Base-by-base conservation (phyloP, 92 coral and sea anemone species). In the Umimayanthus kanabou region DNA sequence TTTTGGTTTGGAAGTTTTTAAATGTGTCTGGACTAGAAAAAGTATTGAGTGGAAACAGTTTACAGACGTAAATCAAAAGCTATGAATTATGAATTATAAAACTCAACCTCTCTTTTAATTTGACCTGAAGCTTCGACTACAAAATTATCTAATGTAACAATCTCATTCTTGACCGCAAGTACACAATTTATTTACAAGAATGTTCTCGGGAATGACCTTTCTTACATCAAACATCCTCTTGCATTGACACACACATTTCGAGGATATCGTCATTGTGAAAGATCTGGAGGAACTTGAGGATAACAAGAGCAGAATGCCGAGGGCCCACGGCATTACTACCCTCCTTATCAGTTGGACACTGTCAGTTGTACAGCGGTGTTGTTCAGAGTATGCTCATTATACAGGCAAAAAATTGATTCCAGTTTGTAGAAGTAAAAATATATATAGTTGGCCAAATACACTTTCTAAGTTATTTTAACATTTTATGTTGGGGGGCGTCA, bases 161-260 rank as follows among this genome's bases (percentile, higher is more conserved):
- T 5, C 45, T 39, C 14, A 11, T 73, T 33, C 4, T 29, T 75
- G 79, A 39, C 53, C 29, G 50, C 25, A 75, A 1, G 11, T 37
- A 16, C 15, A 20, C 49, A 75, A 4, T 75, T 75, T 18, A 15
- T 18, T 43, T 39, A 18, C 53, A 75, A 75, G 78, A 14, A 49
- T 25, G 1, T n/a, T 65, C 50, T 64, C 73, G 33, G 3, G 11
- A 33, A 23, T 23, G 25, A 81, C 55, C 85, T 81, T 81, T 65
- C 85, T 39, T 13, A 4, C 85, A 65, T 81, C 85, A 81, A 81
- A 81, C 85, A 81, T 81, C 76, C 85, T 43, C 85, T 53, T 65
- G 85, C 33, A 25, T 5, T 39, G 11, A 23, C 76, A 37, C 5
- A 23, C 40, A 65, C 85, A 81, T 81, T 81, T 81, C 85, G 85